Conservation (phyloP, 2,797 vertebrate genomes). For the Tamandua tetradactyla region DNA sequence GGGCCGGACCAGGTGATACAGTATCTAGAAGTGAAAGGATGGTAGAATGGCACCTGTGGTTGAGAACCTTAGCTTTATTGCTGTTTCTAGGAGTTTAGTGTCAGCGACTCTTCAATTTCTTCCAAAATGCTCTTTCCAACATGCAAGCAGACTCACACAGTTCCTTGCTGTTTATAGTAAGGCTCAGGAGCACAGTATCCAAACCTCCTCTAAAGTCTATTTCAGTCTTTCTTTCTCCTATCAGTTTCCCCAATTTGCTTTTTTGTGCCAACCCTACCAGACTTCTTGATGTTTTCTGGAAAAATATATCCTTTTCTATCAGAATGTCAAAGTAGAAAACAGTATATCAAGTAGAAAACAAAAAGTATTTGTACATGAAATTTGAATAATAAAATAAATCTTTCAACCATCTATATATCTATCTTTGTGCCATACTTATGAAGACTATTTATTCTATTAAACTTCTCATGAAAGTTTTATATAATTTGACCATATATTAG, state of each 20-base stretch:
- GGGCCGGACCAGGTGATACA: not conserved
- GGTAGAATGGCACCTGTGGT: not conserved
- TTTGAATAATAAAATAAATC: not conserved
- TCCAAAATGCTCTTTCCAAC: not conserved
- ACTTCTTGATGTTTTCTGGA: not conserved
- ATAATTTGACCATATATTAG: not conserved
- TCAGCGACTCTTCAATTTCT: not conserved
- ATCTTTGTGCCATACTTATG: not conserved
- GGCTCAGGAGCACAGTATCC: not conserved
- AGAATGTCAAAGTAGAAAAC: not conserved
- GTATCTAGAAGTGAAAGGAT: not conserved
- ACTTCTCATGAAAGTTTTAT: not conserved
- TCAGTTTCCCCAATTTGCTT: not conserved
- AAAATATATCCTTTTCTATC: not conserved
- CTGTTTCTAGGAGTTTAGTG: not conserved
- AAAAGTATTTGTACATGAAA: not conserved
- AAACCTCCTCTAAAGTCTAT: not conserved
- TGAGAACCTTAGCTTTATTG: not conserved
- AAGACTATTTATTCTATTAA: not conserved
- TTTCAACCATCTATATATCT: not conserved
- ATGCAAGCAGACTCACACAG: not conserved
- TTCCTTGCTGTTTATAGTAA: not conserved
- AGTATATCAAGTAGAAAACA: not conserved
- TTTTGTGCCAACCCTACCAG: not conserved
- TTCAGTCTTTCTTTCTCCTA: not conserved